Conservation (phyloP, 2,797 vertebrate genomes). For the Gallinago stenura region DNA sequence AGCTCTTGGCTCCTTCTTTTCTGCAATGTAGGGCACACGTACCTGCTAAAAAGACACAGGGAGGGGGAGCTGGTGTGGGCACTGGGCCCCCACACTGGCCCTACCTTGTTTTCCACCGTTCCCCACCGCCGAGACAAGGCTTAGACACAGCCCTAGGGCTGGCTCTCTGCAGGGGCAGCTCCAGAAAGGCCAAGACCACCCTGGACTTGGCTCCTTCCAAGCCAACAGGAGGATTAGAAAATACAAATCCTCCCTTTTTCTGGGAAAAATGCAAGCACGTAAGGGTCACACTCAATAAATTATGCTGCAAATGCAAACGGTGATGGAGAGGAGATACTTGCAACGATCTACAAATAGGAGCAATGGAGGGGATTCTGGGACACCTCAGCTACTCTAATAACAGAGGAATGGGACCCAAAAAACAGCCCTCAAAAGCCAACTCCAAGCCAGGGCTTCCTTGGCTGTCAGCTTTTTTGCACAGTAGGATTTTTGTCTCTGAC, state of each 20-base stretch:
- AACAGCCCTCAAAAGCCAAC: neutral
- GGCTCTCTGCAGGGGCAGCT: neutral
- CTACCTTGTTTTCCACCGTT: neutral
- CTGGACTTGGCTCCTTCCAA: neutral
- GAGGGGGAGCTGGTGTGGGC: neutral
- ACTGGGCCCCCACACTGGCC: neutral
- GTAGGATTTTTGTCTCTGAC: neutral
- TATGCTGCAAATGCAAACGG: neutral
- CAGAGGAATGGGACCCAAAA: neutral
- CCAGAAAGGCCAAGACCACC: neutral
- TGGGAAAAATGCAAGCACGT: neutral
- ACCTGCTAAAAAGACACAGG: neutral
- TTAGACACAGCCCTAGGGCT: neutral
- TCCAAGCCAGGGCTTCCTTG: neutral
- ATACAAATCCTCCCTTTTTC: neutral
- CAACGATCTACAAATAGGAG: neutral
- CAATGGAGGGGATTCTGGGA: neutral
- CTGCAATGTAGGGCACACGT: neutral
- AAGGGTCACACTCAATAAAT: neutral
- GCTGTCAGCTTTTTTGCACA: neutral
- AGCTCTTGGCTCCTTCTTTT: neutral
- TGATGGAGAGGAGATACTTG: neutral
- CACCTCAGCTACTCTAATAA: neutral
- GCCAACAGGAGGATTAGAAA: neutral
- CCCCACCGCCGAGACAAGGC: neutral